Percentiles rank a stretch among this genome's conserved stretches.
Evolutionary conservation across 2,888 invertebrate species (phyloP).

Genomic region (Idaea aversata): DNA sequence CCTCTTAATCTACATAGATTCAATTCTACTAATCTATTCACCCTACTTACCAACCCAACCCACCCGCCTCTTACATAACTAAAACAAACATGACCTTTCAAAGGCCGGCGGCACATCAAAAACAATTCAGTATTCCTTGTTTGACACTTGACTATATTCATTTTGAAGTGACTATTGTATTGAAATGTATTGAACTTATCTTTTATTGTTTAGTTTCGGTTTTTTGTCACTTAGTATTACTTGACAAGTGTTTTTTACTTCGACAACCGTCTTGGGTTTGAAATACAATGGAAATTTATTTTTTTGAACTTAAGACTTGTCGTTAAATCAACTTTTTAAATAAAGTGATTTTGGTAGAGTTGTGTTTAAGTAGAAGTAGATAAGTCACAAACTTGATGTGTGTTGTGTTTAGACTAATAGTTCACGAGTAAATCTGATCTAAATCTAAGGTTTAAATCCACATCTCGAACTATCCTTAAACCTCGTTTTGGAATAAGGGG

Average conservation of each 20-base stretch:
- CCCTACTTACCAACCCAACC: background rate
- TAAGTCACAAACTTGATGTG: too few species aligned
- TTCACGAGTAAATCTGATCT: too few species aligned
- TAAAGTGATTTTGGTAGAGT: too few species aligned
- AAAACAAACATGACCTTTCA: constrained; percentile 1
- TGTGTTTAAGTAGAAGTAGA: too few species aligned
- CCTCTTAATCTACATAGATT: constrained; percentile 10
- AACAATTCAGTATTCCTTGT: background rate
- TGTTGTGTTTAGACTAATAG: too few species aligned
- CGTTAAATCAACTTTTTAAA: too few species aligned
- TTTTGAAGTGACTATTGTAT: background rate
- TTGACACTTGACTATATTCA: background rate
- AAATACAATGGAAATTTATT: background rate
- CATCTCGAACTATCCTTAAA: too few species aligned
- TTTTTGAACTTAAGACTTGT: background rate
- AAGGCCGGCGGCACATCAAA: background rate
- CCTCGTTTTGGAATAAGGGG: too few species aligned
- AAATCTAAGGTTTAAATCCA: too few species aligned
- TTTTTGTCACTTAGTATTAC: background rate
- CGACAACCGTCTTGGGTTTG: background rate
- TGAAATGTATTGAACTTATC: background rate
- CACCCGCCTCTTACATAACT: background rate
- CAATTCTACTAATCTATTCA: background rate
- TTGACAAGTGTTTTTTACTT: background rate
- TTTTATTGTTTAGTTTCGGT: background rate